Percentiles rank a stretch among this genome's conserved stretches.
Evolutionary conservation across 2,113 vertebrate genomes (phyloP).

Genomic region (Pseudopipra pipra): DNA sequence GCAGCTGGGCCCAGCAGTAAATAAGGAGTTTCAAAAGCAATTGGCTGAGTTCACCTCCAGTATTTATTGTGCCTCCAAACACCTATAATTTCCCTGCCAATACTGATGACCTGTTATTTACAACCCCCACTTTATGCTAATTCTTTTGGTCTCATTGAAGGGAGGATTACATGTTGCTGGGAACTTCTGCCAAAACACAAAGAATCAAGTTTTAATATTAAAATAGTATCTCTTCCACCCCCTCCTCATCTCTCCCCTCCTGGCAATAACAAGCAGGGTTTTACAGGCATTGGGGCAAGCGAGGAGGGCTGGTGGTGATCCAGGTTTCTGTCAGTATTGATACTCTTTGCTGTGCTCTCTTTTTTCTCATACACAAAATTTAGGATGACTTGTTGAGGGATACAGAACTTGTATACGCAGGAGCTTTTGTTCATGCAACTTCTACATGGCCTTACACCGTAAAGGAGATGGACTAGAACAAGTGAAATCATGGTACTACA

Average conservation of each 20-base stretch:
- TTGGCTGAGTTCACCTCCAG: neutral
- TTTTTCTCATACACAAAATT: neutral
- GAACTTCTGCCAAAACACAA: neutral
- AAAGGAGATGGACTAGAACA: neutral
- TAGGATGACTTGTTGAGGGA: rapidly evolving
- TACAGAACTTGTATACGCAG: rapidly evolving
- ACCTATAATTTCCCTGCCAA: constrained; percentile 32
- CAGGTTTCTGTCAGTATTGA: neutral
- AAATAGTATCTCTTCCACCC: neutral
- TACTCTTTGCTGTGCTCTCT: neutral
- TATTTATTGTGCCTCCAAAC: neutral
- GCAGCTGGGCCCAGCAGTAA: neutral
- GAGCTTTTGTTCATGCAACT: neutral
- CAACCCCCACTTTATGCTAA: neutral
- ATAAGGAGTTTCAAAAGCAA: neutral
- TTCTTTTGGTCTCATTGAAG: neutral
- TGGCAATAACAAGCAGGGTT: neutral
- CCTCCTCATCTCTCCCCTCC: no score
- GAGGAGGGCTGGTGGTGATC: neutral
- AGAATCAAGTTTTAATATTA: neutral
- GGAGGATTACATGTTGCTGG: neutral
- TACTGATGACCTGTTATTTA: neutral
- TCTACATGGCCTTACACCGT: neutral
- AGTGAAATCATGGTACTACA: neutral
- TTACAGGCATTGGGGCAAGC: rapidly evolving